Base-by-base conservation (phyloP, 2,888 invertebrate species). In the Scaptomyza tumidula region DNA sequence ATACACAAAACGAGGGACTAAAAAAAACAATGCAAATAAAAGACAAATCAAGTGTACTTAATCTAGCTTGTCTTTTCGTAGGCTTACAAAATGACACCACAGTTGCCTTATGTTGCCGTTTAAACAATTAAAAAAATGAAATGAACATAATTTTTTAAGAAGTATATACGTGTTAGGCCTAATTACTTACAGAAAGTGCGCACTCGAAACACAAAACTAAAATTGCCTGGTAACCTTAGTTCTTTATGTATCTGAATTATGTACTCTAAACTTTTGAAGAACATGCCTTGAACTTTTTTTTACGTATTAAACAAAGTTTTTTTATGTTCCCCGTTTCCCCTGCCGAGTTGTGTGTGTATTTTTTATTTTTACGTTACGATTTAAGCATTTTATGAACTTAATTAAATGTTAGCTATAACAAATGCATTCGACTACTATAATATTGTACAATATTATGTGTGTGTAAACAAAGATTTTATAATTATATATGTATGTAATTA, bases 381-480 rank as follows among this genome's bases (percentile, higher is more conserved):
- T 71, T 83, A 88, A 82, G 83, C 46, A 67, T 66, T 56, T 59
- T 73, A 78, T 55, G 48, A 71, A 78, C 43, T 67, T 78, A 85
- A 78, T 85, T 85, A 71, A 72, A 78, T 68, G 59, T 67, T 88
- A 85, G 86, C 60, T 62, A 45, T 76, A 71, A 57, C 39, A 46
- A 57, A 44, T 14, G 29, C 66, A 31, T 75, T 78, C 57, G 52
- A 56, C 58, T 61, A 65, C 14, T n/a, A 65, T 78, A 85, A 82
- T 88, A 86, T 82, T 88, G 70, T 65, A 71, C 43, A 85, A 86
- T 88, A 83, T 88, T 88, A 86, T 86, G 46, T 74, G 69, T 72
- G 70, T 86, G 71, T 84, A 76, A 71, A 79, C 83, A 81, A 86
- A 76, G 86, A 88, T 83, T 83, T 83, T 83, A 83, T 83, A 72